These are phyloP conservation scores for Cyprinodon variegatus DNA, from an alignment of 2,113 vertebrate genomes.

Conservation along the genomic window DNA sequence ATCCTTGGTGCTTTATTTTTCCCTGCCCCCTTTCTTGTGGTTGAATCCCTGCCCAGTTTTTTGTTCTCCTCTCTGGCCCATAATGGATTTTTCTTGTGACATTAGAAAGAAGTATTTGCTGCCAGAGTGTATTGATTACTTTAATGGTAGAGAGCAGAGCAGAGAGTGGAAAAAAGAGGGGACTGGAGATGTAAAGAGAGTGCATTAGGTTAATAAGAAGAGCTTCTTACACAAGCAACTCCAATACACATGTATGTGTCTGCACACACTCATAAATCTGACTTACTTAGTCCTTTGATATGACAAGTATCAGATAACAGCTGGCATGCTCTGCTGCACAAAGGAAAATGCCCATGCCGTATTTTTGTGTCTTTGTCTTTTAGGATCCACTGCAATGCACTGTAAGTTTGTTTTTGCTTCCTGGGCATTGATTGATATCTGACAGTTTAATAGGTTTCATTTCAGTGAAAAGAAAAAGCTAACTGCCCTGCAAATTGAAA, in stretches of 20 bases:
- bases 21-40: constrained; percentile 6
- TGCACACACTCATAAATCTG: constrained; percentile 40
- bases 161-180: constrained; percentile 54
- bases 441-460: constrained; percentile 51
- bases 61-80: constrained; percentile 46
- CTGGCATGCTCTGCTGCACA: constrained; percentile 44
- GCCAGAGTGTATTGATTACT: constrained; percentile 78
- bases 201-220: constrained; percentile 82
- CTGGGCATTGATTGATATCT: constrained; percentile 53
- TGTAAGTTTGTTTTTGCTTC: constrained; percentile 42
- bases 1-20: constrained; percentile 54
- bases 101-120: constrained; percentile 72
- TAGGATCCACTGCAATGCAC: constrained; percentile 39
- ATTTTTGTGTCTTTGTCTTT: constrained; percentile 39
- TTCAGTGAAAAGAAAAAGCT: constrained; percentile 22
- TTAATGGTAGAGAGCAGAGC: constrained; percentile 73
- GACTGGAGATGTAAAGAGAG: constrained; percentile 62
- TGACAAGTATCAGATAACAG: constrained; percentile 71
- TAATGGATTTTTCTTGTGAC: constrained; percentile 79
- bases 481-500: constrained; percentile 24
- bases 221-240: constrained; percentile 38
- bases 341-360: constrained; percentile 42
- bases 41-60: constrained; percentile 17
- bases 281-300: constrained; percentile 57
- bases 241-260: constrained; percentile 1